Conservation (phyloP, 2,113 vertebrate species). For the Pardalotus punctatus region DNA sequence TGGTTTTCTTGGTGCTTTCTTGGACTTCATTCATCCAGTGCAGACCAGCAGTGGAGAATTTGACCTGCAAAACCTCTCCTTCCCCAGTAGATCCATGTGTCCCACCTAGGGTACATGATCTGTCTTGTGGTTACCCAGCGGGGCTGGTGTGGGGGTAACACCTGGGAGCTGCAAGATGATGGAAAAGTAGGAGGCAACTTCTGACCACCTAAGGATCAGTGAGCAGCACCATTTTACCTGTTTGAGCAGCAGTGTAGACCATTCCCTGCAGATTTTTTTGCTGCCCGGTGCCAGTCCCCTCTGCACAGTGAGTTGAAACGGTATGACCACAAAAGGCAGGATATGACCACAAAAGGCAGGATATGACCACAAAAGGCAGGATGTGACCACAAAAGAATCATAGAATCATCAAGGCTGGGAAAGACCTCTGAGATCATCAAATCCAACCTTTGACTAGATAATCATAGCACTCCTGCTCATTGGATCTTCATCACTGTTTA, state of each 20-base stretch:
- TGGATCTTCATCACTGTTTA: not conserved
- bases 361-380: too few species aligned
- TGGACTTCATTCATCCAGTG: not conserved
- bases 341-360: too few species aligned
- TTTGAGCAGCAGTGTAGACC: not conserved
- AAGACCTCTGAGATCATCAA: not conserved
- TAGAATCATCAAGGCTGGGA: not conserved
- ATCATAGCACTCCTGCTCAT: not conserved
- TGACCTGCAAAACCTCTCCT: not conserved
- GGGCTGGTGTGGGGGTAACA: not conserved
- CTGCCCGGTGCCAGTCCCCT: not conserved
- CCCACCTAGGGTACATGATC: accelerated
- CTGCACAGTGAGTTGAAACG: not conserved
- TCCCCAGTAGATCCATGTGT: accelerated
- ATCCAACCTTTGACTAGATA: not conserved
- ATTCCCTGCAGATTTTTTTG: not conserved
- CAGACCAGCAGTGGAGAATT: not conserved
- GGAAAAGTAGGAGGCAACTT: not conserved
- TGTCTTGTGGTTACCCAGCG: not conserved
- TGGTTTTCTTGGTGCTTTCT: not conserved
- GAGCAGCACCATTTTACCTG: not conserved
- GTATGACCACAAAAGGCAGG: not conserved
- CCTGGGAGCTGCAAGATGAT: not conserved
- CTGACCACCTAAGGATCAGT: not conserved
- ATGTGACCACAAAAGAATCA: not conserved